Evolutionary conservation across 1,140 invertebrate species (phyloP).

Genomic region (Sarcophaga bullata): DNA sequence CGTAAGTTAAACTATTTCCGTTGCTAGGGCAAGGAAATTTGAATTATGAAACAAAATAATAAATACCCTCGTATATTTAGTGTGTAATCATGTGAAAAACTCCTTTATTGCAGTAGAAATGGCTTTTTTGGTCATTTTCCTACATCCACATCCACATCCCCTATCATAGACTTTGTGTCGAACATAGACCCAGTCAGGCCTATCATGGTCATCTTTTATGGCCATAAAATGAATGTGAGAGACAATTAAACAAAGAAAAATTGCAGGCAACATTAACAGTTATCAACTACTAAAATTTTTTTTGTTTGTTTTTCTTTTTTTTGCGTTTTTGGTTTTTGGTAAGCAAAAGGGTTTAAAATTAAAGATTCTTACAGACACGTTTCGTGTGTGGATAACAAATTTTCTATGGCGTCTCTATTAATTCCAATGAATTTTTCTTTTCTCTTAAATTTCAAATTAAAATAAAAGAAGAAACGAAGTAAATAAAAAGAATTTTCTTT

Average conservation of each 20-base stretch:
- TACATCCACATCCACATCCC: not conserved
- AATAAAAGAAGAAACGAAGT: not conserved
- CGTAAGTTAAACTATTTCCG: too few relatives aligned
- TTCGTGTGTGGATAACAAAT: not conserved
- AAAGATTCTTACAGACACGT: not conserved
- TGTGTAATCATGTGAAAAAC: not conserved
- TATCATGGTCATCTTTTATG: slow-evolving; percentile 17
- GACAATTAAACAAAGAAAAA: slow-evolving; percentile 24
- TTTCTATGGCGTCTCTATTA: not conserved
- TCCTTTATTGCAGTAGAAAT: slow-evolving; percentile 17
- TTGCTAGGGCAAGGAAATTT: too few relatives aligned
- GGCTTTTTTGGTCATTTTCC: not conserved
- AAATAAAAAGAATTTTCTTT: slow-evolving; percentile 7
- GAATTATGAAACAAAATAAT: too few relatives aligned
- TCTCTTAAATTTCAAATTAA: not conserved
- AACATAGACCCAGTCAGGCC: not conserved
- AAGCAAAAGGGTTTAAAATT: not conserved
- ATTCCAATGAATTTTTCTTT: slow-evolving; percentile 18
- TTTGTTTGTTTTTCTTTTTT: not conserved
- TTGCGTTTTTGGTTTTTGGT: too few relatives aligned
- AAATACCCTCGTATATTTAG: not conserved
- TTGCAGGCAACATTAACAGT: not conserved
- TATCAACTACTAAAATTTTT: not conserved
- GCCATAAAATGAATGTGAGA: not conserved
- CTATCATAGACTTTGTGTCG: not conserved